Evolutionary conservation across 2,888 invertebrate genomes (phyloP).

Genomic region (Leptinotarsa haldemani): DNA sequence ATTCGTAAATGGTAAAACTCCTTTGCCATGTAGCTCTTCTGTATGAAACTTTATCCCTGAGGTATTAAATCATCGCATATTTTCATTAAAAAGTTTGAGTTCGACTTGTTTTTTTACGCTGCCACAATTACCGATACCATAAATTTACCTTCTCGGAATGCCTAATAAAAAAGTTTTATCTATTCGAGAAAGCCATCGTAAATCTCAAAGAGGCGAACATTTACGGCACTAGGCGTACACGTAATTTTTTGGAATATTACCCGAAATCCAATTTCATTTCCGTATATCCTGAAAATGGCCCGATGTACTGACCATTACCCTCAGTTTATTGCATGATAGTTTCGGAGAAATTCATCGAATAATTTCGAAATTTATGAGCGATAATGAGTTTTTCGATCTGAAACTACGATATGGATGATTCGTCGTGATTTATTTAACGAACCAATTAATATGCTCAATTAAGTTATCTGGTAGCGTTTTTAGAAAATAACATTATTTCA

Average conservation of each 20-base stretch:
- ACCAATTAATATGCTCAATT: too few relatives aligned
- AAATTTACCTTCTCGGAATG: neutral
- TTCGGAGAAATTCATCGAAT: neutral
- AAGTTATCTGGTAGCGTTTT: too few relatives aligned
- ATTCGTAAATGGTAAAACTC: neutral
- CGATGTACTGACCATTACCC: neutral
- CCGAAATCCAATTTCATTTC: conserved; percentile 13
- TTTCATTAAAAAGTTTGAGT: conserved; percentile 12
- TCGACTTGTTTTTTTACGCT: neutral
- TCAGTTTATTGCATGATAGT: neutral
- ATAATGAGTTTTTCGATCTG: too few relatives aligned
- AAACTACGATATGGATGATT: too few relatives aligned
- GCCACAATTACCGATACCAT: conserved; percentile 4
- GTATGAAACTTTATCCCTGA: neutral
- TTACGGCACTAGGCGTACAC: conserved; percentile 29
- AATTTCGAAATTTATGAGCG: too few relatives aligned
- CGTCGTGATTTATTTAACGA: too few relatives aligned
- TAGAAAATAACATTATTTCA: too few relatives aligned
- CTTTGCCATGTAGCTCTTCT: neutral
- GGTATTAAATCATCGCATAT: neutral
- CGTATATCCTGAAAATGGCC: neutral
- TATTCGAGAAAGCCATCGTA: conserved; percentile 26
- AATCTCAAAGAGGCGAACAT: conserved; percentile 32
- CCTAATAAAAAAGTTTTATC: conserved; percentile 34
- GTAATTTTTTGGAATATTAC: conserved; percentile 31